phyloP scores from a whole-genome alignment of 2,888 invertebrate species.

The Chouioia cunea region DNA sequence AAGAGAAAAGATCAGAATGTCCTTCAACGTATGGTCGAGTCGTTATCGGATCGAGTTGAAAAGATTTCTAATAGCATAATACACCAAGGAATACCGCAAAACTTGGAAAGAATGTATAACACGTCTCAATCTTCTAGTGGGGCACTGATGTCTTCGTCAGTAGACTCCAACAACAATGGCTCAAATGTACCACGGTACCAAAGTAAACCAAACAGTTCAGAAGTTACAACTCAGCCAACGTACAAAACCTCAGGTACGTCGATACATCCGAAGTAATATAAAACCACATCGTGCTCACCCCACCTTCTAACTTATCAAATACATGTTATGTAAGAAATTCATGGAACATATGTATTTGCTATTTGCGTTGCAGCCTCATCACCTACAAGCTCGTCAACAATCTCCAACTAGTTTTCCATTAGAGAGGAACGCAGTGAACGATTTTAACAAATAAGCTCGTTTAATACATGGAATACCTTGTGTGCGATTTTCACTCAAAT shows the following conservation, averaged over 20 bases:
- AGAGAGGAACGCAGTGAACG: constrained; percentile 8
- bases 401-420: constrained; percentile 20
- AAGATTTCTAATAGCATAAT: constrained; percentile 8
- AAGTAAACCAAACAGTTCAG: constrained; percentile 1
- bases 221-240: constrained; percentile 34
- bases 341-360: not conserved
- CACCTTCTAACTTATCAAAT: not conserved
- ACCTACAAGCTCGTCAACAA: constrained; percentile 8
- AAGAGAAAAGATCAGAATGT: constrained; percentile 51
- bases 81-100: constrained; percentile 49
- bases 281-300: too few relatives aligned
- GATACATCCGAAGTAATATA: too few relatives aligned
- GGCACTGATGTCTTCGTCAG: constrained; percentile 48
- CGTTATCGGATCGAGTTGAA: constrained; percentile 24
- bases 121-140: constrained; percentile 55
- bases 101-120: constrained; percentile 56
- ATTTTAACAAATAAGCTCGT: constrained; percentile 14
- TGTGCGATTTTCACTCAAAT: constrained; percentile 21
- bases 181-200: constrained; percentile 6
- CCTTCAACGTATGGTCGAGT: constrained; percentile 21
- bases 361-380: constrained; percentile 9
- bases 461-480: constrained; percentile 15
- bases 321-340: not conserved
- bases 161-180: constrained; percentile 39
- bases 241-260: constrained; percentile 27